Percentiles rank a stretch among this genome's conserved stretches.
Conservation (phyloP, 2,113 vertebrate species). For the Cynoglossus semilaevis region DNA sequence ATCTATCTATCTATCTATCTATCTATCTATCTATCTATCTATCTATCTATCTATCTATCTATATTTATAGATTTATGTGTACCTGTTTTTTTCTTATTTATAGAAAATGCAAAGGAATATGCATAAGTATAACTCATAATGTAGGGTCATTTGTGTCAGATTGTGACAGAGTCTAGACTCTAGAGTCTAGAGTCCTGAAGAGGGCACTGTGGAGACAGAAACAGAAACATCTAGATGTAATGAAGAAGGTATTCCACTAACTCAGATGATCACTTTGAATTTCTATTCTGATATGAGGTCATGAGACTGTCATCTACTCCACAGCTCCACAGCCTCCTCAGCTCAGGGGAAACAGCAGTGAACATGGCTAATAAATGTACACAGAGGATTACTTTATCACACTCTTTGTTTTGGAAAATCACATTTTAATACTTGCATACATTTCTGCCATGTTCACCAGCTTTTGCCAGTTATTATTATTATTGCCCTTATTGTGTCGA, state of each 20-base stretch:
- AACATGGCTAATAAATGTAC: conserved; percentile 18
- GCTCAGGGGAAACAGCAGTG: conserved; percentile 17
- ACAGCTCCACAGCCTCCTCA: conserved; percentile 39
- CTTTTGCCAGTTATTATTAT: conserved; percentile 9
- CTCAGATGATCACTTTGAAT: conserved; percentile 29
- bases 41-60: too few species aligned
- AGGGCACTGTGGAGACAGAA: conserved; percentile 68
- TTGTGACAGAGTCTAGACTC: neutral
- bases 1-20: too few species aligned
- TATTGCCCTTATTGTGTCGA: neutral
- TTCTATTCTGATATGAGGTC: conserved; percentile 23
- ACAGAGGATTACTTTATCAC: conserved; percentile 22
- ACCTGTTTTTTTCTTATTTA: too few species aligned
- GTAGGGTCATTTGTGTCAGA: neutral
- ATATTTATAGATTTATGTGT: too few species aligned
- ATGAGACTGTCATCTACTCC: conserved; percentile 36
- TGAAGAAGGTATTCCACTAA: conserved; percentile 31
- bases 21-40: too few species aligned
- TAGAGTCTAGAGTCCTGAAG: conserved; percentile 52
- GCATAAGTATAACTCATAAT: too few species aligned
- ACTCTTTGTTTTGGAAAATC: conserved; percentile 23
- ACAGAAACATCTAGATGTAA: conserved; percentile 10
- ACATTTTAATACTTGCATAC: conserved; percentile 5
- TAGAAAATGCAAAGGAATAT: too few species aligned
- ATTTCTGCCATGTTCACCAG: conserved; percentile 4